Evolutionary conservation across 2,113 vertebrate species (phyloP), one percentile per base, ranked within the genome.

Genomic region (Psittacara wagleri): DNA sequence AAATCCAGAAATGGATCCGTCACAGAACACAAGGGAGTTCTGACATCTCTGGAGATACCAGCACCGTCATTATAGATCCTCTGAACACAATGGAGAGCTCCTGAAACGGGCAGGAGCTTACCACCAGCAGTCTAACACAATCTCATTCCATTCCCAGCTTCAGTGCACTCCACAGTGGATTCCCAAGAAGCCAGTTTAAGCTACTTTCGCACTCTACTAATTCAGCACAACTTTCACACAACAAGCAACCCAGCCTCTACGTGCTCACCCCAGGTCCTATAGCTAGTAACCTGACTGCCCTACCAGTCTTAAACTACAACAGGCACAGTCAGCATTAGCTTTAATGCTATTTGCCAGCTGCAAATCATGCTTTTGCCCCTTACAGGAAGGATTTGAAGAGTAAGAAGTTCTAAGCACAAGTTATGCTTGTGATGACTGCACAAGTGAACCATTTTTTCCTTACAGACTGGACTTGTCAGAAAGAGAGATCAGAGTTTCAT

Each of bases 401-500:
- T 20, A 90, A 55, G 72, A 86, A 35, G 77, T 82, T 48, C 25
- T 16, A 84, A 87, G 19, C 52, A 48, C 64, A 87, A 64, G 51
- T 86, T 72, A 76, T 44, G 74, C 67, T 57, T 84, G 62, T 22
- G 68, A 91, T 41, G 15, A 22, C 63, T 78, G 69, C 70, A 94
- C 63, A 94, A 85, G 66, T 18, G 44, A 76, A 91, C 54, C 15
- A 6, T 41, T 88, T 96, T 91, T 91, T 89, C 86, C 82, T 91
- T 84, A 89, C 52, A 92, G 82, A 84, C 29, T 90, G 88, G 74
- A 94, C 70, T 96, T 96, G 86, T 92, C 88, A 96, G 83, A 95
- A 96, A 83, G 83, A 97, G 95, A 94, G 77, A 94, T 44, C 90
- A 97, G 90, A 96, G 90, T 43, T 96, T 83, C 96, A 48, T 69